A percentile compares a stretch with the other conserved stretches of the same genome.
phyloP scores from a whole-genome alignment of 2,797 vertebrate genomes.

The Microtus californicus region DNA sequence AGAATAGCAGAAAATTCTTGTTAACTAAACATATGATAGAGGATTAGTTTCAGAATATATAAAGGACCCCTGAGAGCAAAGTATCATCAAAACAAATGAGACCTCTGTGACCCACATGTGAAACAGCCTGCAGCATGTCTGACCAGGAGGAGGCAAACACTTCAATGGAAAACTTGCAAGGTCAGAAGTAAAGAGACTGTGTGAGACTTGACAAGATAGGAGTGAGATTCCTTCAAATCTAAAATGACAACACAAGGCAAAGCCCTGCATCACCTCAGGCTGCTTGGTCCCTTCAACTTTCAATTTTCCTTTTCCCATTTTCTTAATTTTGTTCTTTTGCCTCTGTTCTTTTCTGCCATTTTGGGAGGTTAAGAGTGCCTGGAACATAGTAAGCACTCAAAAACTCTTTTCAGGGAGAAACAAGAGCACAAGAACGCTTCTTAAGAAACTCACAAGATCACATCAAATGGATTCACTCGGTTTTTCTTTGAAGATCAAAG shows the following conservation, averaged over 20 bases:
- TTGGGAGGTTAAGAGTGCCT: not conserved
- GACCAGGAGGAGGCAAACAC: not conserved
- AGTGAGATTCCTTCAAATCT: not conserved
- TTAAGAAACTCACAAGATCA: not conserved
- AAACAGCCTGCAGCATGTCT: not conserved
- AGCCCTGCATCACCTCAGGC: not conserved
- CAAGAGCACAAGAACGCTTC: not conserved
- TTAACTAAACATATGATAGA: not conserved
- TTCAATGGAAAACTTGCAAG: not conserved
- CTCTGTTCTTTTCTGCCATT: not conserved
- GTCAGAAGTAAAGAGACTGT: not conserved
- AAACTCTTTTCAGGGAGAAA: not conserved
- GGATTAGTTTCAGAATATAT: not conserved
- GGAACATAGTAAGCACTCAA: not conserved
- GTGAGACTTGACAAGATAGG: not conserved
- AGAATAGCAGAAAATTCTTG: not conserved
- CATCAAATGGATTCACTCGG: slow-evolving; percentile 93
- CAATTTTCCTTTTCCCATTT: not conserved
- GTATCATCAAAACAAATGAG: no score
- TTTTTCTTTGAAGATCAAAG: slow-evolving; percentile 99
- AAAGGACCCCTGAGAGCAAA: not conserved
- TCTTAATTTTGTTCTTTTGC: not conserved
- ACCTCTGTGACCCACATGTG: not conserved
- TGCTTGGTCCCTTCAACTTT: not conserved
- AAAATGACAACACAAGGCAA: not conserved